Conservation (phyloP, 1,140 invertebrate genomes). For the Phenacoccus solenopsis region DNA sequence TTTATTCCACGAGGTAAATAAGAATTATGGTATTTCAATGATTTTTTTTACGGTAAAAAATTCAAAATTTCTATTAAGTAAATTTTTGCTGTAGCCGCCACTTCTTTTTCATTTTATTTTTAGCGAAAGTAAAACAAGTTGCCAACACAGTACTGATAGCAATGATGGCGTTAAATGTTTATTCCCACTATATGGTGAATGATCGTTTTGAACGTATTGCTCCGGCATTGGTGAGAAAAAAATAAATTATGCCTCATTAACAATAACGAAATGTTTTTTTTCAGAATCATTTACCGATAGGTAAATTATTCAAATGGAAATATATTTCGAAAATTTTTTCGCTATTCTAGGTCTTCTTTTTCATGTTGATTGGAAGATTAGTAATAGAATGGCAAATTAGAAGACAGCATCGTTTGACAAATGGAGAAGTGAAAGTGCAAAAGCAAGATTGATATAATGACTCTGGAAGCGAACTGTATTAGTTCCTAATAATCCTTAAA, state of each 20-base stretch:
- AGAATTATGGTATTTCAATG: not conserved
- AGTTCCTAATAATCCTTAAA: slow-evolving; percentile 3
- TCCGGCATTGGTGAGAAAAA: slow-evolving; percentile 52
- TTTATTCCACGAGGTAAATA: slow-evolving; percentile 70
- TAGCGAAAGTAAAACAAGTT: slow-evolving; percentile 77
- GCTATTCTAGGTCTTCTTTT: slow-evolving; percentile 77
- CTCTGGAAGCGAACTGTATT: not conserved
- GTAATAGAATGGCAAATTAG: slow-evolving; percentile 57
- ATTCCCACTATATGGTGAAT: slow-evolving; percentile 83
- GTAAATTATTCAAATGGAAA: too few relatives aligned
- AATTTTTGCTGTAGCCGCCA: too few relatives aligned
- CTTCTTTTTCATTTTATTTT: slow-evolving; percentile 30
- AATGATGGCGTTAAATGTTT: slow-evolving; percentile 75
- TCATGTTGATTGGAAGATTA: slow-evolving; percentile 85
- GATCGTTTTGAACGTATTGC: slow-evolving; percentile 87
- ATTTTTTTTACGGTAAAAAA: not conserved
- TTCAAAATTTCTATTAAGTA: slow-evolving; percentile 12
- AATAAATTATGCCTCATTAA: too few relatives aligned
- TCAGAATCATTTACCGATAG: too few relatives aligned
- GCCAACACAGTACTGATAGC: slow-evolving; percentile 71
- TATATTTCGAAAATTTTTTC: too few relatives aligned
- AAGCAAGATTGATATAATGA: slow-evolving; percentile 28
- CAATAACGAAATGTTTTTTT: too few relatives aligned
- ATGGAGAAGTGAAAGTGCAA: slow-evolving; percentile 29
- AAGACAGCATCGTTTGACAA: slow-evolving; percentile 32